Percentiles rank a stretch among this genome's conserved stretches.
Evolutionary conservation across 2,113 vertebrate species (phyloP).

Genomic region (Ancistrus triradiatus): DNA sequence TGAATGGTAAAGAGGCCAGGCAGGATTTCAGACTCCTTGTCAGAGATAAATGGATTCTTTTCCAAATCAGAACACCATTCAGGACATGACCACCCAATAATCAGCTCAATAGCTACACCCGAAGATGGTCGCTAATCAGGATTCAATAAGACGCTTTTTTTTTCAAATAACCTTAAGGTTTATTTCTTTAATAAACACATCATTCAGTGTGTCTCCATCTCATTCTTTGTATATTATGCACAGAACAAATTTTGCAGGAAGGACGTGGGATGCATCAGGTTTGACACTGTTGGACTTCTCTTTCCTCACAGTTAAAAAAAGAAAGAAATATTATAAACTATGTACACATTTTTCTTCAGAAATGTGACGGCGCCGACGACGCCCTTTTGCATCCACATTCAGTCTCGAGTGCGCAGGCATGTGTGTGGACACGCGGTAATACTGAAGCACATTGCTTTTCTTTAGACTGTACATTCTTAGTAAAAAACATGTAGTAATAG

Average conservation of each 20-base stretch:
- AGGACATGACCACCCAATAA: too few species aligned
- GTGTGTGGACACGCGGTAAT: conserved; percentile 66
- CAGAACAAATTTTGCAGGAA: conserved; percentile 53
- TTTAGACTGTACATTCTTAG: conserved; percentile 63
- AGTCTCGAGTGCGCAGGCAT: conserved; percentile 52
- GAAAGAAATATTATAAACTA: conserved; percentile 58
- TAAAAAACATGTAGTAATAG: conserved; percentile 69
- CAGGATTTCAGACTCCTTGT: too few species aligned
- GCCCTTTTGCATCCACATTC: conserved; percentile 66
- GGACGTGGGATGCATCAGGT: conserved; percentile 57
- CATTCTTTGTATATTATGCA: conserved; percentile 56
- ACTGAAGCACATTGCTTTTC: conserved; percentile 64
- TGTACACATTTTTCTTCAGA: conserved; percentile 60
- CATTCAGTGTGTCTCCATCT: conserved; percentile 62
- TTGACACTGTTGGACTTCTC: conserved; percentile 53
- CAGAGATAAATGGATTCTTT: too few species aligned
- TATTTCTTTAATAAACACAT: conserved; percentile 68
- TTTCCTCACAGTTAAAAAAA: conserved; percentile 48
- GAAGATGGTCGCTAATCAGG: too few species aligned
- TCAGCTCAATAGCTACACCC: too few species aligned
- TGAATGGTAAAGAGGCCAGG: too few species aligned
- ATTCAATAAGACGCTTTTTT: too few species aligned
- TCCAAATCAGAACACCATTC: too few species aligned
- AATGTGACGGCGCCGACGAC: conserved; percentile 56
- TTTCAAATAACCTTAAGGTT: conserved; percentile 53